Percentiles rank a stretch among this genome's conserved stretches.
Conservation (phyloP, 2,888 invertebrate genomes). For the Tenthredo notha region DNA sequence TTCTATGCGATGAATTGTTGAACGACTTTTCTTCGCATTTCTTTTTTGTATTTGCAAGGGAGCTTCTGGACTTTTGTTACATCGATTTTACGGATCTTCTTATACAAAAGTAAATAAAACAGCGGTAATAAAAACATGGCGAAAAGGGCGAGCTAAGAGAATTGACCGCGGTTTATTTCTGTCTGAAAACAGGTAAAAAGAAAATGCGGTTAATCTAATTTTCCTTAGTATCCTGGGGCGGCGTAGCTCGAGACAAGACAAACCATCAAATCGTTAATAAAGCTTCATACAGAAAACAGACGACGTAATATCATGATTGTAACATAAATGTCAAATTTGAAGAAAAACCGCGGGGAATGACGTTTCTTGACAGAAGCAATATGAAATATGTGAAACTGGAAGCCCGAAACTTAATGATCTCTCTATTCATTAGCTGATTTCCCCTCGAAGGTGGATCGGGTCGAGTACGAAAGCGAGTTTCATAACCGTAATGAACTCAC, state of each 20-base stretch:
- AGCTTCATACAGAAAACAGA: not conserved
- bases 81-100: not conserved
- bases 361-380: not conserved
- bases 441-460: not conserved
- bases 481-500: slow-evolving; percentile 24
- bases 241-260: not conserved
- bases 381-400: not conserved
- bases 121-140: not conserved
- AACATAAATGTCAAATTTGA: not conserved
- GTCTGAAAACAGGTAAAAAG: not conserved
- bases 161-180: not conserved
- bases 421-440: not conserved
- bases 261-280: not conserved
- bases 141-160: not conserved
- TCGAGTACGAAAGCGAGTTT: slow-evolving; percentile 13
- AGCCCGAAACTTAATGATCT: not conserved
- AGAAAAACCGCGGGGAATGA: not conserved
- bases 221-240: not conserved
- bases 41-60: no score
- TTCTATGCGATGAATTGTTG: not conserved
- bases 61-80: not conserved
- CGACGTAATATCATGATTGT: not conserved
- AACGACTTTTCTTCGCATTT: not conserved
- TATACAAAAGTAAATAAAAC: not conserved
- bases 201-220: not conserved